These are phyloP conservation scores for Todiramphus saurophagus DNA, from an alignment of 2,113 vertebrate species.

Conservation along the genomic window DNA sequence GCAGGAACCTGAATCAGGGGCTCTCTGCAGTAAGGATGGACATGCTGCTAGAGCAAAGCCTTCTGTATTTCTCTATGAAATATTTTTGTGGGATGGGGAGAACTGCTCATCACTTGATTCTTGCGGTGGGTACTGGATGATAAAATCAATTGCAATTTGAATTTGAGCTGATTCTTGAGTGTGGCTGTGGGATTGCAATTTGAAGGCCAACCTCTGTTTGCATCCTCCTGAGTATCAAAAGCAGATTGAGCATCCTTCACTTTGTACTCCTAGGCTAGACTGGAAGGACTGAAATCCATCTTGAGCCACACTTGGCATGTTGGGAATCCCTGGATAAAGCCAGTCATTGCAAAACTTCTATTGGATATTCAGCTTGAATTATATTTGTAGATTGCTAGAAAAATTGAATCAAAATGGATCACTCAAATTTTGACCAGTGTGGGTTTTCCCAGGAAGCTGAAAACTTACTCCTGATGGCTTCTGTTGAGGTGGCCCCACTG, in stretches of 20 bases:
- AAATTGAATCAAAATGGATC: not conserved
- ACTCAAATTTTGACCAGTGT: not conserved
- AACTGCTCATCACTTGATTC: not conserved
- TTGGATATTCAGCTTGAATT: not conserved
- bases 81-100: fast-evolving
- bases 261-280: not conserved
- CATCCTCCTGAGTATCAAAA: not conserved
- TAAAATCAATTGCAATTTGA: not conserved
- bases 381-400: not conserved
- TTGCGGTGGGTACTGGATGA: fast-evolving
- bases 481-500: not conserved
- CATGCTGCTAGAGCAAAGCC: not conserved
- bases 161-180: not conserved
- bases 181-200: not conserved
- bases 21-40: not conserved
- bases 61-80: not conserved
- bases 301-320: fast-evolving
- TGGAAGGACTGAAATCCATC: not conserved
- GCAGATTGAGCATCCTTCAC: not conserved
- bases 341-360: not conserved
- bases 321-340: not conserved
- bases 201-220: not conserved
- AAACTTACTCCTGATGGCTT: not conserved
- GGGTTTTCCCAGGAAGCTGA: not conserved
- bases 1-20: not conserved